Base-by-base conservation (phyloP, 1,140 invertebrate genomes). In the Rhopalosiphum padi region DNA sequence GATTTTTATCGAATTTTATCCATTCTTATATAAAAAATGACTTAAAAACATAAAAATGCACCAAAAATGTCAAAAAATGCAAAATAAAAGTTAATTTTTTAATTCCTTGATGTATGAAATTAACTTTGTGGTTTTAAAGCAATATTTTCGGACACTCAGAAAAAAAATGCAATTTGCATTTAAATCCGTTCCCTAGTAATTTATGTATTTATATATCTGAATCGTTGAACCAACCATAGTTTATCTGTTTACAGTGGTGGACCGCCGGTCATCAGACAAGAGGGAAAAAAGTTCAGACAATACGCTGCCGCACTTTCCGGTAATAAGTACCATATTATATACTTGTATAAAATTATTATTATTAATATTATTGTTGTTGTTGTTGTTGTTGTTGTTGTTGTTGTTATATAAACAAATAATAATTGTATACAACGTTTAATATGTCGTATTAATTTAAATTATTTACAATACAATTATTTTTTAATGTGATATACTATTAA, bases 221-320 rank as follows among this genome's bases (percentile, higher is more conserved):
- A 95, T 21, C 30, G 94, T 22, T 43, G 77, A 15, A 94, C 94
- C 85, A 94, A 94, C 43, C 90, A 88, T 41, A 41, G 41, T 41
- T 41, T 41, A 41, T 94, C 93, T 85, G 90, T 94, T 94, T 94
- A 68, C 90, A 94, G 93, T 11, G 86, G 85, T 48, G 85, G 82
- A 90, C 53, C 92, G 82, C 88, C 90, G 90, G 93, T 92, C 35
- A 89, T 46, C 41, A 55, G 85, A 85, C 89, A 90, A 91, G 94
- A 94, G 46, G 94, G 94, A 53, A 94, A 93, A 82, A 94, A 94
- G 88, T 89, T 94, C 46, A 87, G 93, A 48, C 94, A 94, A 77
- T 94, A 94, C 86, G 83, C 94, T 25, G 91, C 93, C 41, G 93
- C 93, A 21, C 85, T 94, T 51, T 93, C 93, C 37, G 94, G 94